Conservation (phyloP, 2,888 invertebrate species). For the Drosophila neoperkinsi region DNA sequence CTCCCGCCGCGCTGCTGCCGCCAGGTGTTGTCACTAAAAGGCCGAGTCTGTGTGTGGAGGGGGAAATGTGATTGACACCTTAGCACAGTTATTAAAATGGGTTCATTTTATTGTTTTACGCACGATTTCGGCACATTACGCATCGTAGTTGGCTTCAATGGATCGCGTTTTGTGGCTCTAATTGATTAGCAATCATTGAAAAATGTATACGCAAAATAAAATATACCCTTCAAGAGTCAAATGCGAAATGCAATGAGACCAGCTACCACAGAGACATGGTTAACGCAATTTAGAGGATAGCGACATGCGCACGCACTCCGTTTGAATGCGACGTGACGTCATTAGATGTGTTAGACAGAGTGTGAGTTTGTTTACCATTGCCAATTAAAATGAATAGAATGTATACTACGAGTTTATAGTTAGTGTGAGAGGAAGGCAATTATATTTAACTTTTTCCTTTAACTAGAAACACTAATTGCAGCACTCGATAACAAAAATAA, state of each 20-base stretch:
- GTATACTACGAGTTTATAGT: background rate
- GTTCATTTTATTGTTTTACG: constrained; percentile 19
- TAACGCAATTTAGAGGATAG: constrained; percentile 20
- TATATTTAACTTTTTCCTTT: accelerated
- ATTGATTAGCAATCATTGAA: constrained; percentile 47
- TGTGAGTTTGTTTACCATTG: background rate
- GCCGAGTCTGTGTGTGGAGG: constrained; percentile 63
- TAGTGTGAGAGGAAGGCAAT: background rate
- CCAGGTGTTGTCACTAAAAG: constrained; percentile 72
- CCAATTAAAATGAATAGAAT: background rate
- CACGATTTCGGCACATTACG: constrained; percentile 81
- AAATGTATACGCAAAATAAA: constrained; percentile 48
- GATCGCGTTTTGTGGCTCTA: constrained; percentile 29
- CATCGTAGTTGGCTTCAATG: constrained; percentile 60
- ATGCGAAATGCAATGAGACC: constrained; percentile 64
- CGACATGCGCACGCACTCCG: background rate
- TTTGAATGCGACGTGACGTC: constrained; percentile 21
- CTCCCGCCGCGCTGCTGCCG: constrained; percentile 63
- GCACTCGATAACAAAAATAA: constrained; percentile 29
- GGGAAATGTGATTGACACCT: background rate
- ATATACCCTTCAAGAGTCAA: constrained; percentile 83
- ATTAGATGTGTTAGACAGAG: background rate
- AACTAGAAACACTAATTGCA: background rate
- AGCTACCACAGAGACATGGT: constrained; percentile 27
- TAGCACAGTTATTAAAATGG: background rate